These are phyloP conservation scores for Drosophila santomea DNA, from an alignment of 1,140 invertebrate species.

Conservation along the genomic window DNA sequence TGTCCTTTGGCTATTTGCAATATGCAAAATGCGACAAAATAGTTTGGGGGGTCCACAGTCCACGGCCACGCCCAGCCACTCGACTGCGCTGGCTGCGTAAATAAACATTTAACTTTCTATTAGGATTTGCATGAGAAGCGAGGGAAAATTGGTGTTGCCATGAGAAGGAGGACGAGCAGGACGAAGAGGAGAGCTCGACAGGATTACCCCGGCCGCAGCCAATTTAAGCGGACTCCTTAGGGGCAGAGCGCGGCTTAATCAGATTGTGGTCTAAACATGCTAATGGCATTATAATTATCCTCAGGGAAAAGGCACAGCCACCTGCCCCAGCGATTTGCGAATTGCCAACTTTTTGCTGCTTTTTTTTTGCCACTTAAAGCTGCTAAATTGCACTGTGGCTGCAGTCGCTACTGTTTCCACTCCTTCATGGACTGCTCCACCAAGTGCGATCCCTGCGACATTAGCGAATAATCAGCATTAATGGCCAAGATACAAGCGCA, in stretches of 20 bases:
- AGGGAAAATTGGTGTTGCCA: background rate
- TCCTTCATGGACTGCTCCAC: conserved; percentile 4
- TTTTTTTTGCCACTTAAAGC: conserved; percentile 75
- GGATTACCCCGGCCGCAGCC: conserved; percentile 59
- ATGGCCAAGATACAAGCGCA: conserved; percentile 61
- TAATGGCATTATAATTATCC: conserved; percentile 83
- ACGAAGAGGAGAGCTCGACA: conserved; percentile 9
- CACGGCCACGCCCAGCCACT: conserved; percentile 64
- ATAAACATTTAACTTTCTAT: conserved; percentile 82
- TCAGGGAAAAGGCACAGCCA: conserved; percentile 35
- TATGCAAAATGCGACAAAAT: conserved; percentile 79
- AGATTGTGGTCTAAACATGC: conserved; percentile 79
- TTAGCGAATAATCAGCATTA: conserved; percentile 81
- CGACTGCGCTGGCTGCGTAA: conserved; percentile 56
- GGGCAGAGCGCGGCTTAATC: conserved; percentile 51
- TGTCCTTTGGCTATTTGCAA: conserved; percentile 70
- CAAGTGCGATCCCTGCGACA: conserved; percentile 44
- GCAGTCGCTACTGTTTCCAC: background rate
- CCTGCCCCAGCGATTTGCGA: conserved; percentile 62
- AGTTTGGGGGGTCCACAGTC: conserved; percentile 32
- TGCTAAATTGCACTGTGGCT: conserved; percentile 73
- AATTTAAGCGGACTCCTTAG: conserved; percentile 53
- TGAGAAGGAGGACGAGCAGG: background rate
- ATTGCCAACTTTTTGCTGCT: conserved; percentile 67
- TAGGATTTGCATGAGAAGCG: conserved; percentile 66